phyloP scores from a whole-genome alignment of 2,113 vertebrate species.

The Speoplatyrhinus poulsoni region DNA sequence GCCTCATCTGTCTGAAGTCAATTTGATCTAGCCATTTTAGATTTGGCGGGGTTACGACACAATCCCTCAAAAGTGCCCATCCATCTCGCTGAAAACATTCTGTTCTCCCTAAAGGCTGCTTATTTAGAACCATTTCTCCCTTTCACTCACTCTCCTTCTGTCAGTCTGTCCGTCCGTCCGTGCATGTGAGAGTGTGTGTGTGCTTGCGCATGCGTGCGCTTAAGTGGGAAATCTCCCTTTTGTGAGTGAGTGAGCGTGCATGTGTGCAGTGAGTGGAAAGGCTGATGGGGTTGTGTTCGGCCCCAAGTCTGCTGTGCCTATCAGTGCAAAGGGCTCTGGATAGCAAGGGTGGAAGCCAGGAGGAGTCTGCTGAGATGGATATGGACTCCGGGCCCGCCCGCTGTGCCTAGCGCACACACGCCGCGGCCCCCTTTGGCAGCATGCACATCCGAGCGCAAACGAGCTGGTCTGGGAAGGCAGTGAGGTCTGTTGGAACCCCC shows the following conservation, averaged over 20 bases:
- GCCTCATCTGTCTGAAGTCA: slow-evolving; percentile 76
- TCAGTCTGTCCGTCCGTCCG: slow-evolving; percentile 19
- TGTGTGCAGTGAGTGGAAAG: slow-evolving; percentile 75
- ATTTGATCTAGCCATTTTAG: slow-evolving; percentile 78
- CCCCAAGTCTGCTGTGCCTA: slow-evolving; percentile 72
- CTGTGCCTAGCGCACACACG: slow-evolving; percentile 66
- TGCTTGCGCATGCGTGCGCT: slow-evolving; percentile 23
- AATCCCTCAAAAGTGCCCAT: slow-evolving; percentile 75
- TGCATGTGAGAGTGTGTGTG: slow-evolving; percentile 22
- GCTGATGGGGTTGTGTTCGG: slow-evolving; percentile 67
- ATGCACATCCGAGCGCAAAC: slow-evolving; percentile 67
- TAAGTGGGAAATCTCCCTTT: background rate
- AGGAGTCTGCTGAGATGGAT: slow-evolving; percentile 73
- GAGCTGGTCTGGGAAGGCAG: slow-evolving; percentile 73
- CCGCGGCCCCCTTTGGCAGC: slow-evolving; percentile 72
- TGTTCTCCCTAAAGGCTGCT: slow-evolving; percentile 68
- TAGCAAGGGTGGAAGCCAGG: slow-evolving; percentile 69
- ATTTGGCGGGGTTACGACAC: slow-evolving; percentile 72
- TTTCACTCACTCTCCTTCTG: slow-evolving; percentile 21
- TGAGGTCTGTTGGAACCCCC: slow-evolving; percentile 68
- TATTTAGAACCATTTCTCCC: slow-evolving; percentile 49
- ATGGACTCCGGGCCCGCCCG: slow-evolving; percentile 67
- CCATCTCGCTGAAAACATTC: slow-evolving; percentile 74
- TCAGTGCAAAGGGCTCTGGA: slow-evolving; percentile 69
- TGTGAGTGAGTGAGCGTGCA: slow-evolving; percentile 19